Base-by-base conservation (phyloP, 1,140 invertebrate species). In the Gonatopus flavifemur region DNA sequence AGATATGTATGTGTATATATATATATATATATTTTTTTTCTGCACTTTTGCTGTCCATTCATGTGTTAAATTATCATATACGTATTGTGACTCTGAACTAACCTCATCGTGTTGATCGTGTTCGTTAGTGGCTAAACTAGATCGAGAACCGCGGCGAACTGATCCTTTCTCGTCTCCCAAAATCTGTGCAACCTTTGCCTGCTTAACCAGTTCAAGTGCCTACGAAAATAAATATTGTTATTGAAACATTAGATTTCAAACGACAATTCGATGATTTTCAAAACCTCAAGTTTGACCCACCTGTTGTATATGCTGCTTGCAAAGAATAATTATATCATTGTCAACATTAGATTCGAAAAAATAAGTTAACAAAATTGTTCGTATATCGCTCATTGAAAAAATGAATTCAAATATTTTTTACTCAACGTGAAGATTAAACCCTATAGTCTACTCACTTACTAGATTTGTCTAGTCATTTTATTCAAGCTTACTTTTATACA, bases 181-280 rank as follows among this genome's bases (percentile, higher is more conserved):
- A 55, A 89, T 81, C 67, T 88, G 85, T 38, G 84, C 83, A 48
- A 91, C 87, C 74, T 92, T 91, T 21, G 91, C 86, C 81, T 94
- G 91, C 78, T 93, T 93, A 52, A 93, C 90, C 60, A 94, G 86
- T 81, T 94, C 91, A 75, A 93, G 81, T 48, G 90, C 90, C 88
- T 91, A 69, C 40, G 52, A 37, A 5, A 41, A 35, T 8, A 39
- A 52, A 44, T 10, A 9, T 19, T 48, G 10, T 38, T 18, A 24
- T 16, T 25, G 5, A 36, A 35, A 15, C 19, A 37, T 25, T 28
- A 42, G 24, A 32, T 31, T 30, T n/a, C 2, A 42, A 36, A 24
- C 42, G 40, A 45, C 42, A 42, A 40, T 52, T 19, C 15, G 25
- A 20, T 46, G 21, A 48, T 31, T 51, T 52, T 33, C 32, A 28